A percentile compares a stretch with the other conserved stretches of the same genome.
These are phyloP conservation scores for Andrena fulva DNA, from an alignment of 2,888 invertebrate species.

Conservation along the genomic window DNA sequence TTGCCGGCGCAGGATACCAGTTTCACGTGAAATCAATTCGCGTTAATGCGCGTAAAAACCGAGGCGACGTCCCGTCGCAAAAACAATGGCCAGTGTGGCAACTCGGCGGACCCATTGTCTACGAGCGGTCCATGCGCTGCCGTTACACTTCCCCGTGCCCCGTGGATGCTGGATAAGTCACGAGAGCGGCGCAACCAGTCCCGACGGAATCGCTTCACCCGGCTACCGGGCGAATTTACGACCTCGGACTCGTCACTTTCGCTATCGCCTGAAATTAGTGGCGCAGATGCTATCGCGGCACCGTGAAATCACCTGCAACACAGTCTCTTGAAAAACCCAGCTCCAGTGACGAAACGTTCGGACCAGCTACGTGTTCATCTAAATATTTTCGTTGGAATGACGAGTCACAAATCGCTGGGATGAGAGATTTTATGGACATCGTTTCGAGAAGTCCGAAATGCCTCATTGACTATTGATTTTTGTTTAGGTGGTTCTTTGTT, in stretches of 20 bases:
- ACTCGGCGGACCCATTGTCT: conserved; percentile 64
- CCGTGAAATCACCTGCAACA: conserved; percentile 39
- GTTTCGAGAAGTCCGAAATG: too few relatives aligned
- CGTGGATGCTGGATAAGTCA: conserved; percentile 53
- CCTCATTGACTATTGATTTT: too few relatives aligned
- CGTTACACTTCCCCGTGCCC: conserved; percentile 4
- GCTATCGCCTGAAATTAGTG: conserved; percentile 52
- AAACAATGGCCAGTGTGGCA: conserved; percentile 62
- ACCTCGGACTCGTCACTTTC: conserved; percentile 55
- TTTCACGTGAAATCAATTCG: conserved; percentile 62
- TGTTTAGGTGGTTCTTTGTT: too few relatives aligned
- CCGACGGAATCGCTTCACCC: conserved; percentile 47
- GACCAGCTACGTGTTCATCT: conserved; percentile 26
- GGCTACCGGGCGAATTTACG: conserved; percentile 46
- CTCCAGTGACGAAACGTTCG: conserved; percentile 15
- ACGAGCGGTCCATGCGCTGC: conserved; percentile 3
- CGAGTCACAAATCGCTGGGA: conserved; percentile 12
- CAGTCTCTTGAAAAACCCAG: conserved; percentile 23
- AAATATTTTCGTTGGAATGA: conserved; percentile 5
- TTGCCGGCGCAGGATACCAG: conserved; percentile 33
- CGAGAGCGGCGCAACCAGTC: conserved; percentile 40
- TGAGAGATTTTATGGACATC: too few relatives aligned
- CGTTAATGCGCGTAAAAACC: conserved; percentile 68
- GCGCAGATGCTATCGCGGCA: conserved; percentile 40
- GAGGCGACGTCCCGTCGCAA: conserved; percentile 54